Conservation (phyloP, 2,888 invertebrate genomes). For the Chloroclystis v-ata region DNA sequence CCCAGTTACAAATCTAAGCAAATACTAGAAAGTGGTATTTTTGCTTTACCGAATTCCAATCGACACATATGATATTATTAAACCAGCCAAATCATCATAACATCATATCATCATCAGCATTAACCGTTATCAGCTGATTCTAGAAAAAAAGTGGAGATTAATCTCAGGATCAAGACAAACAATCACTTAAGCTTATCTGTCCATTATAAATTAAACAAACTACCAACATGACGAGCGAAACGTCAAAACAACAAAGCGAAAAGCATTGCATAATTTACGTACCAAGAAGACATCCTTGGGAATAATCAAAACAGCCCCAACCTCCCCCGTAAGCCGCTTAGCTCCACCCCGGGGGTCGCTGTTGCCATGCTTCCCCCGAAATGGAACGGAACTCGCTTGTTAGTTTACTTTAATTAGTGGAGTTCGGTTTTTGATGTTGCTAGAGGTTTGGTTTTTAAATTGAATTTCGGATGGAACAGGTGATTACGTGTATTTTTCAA, state of each 20-base stretch:
- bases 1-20: too few species aligned
- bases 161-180: too few species aligned
- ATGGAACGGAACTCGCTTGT: conserved; percentile 63
- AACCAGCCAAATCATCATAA: too few species aligned
- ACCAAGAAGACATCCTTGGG: conserved; percentile 74
- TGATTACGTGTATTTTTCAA: too few species aligned
- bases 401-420: conserved; percentile 72
- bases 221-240: conserved; percentile 38
- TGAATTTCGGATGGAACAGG: conserved; percentile 11
- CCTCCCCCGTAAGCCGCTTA: conserved; percentile 69
- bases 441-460: conserved; percentile 33
- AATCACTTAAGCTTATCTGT: conserved; percentile 17
- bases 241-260: conserved; percentile 45
- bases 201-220: conserved; percentile 35
- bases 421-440: conserved; percentile 61
- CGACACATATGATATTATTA: too few species aligned
- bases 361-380: conserved; percentile 54
- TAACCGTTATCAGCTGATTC: too few species aligned
- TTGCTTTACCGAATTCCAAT: too few species aligned
- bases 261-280: conserved; percentile 73
- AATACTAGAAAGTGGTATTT: too few species aligned
- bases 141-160: too few species aligned
- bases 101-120: too few species aligned
- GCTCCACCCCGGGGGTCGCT: conserved; percentile 36
- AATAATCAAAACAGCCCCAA: conserved; percentile 74